Conservation (phyloP, 2,797 vertebrate genomes). For the Helarctos malayanus region DNA sequence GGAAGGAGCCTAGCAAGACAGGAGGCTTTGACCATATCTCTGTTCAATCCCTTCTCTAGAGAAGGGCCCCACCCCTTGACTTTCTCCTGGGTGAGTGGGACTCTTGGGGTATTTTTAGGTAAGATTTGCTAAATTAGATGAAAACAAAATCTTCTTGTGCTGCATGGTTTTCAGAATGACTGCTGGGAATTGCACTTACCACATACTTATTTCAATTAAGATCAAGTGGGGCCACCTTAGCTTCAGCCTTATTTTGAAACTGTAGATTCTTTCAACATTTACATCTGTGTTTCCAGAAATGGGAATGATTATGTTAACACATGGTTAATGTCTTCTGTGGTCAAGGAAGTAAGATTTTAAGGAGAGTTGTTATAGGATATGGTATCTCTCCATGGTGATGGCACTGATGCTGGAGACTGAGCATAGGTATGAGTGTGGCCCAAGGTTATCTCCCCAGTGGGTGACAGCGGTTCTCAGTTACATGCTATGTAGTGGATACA, state of each 20-base stretch:
- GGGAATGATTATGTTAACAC: background rate
- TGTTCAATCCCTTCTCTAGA: background rate
- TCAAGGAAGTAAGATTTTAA: background rate
- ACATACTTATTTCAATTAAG: background rate
- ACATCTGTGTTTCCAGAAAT: background rate
- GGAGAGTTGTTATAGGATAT: background rate
- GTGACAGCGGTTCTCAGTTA: background rate
- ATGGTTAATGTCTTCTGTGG: background rate
- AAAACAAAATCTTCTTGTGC: constrained; percentile 47
- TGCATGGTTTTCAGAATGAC: constrained; percentile 33
- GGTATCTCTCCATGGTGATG: background rate
- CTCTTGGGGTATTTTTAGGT: constrained; percentile 35
- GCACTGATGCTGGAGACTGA: background rate
- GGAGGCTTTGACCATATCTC: background rate
- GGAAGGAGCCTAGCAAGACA: background rate
- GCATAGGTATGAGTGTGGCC: background rate
- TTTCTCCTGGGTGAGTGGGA: constrained; percentile 22
- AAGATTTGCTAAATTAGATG: constrained; percentile 25
- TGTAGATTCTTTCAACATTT: background rate
- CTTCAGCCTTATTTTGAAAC: constrained; percentile 9
- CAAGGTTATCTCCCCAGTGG: background rate
- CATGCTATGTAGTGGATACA: background rate
- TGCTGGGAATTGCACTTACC: background rate
- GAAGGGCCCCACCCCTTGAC: background rate
- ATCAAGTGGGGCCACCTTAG: background rate